Evolutionary conservation across 2,113 vertebrate species (phyloP), one percentile per base, ranked within the genome.

Genomic region (Corapipo altera): DNA sequence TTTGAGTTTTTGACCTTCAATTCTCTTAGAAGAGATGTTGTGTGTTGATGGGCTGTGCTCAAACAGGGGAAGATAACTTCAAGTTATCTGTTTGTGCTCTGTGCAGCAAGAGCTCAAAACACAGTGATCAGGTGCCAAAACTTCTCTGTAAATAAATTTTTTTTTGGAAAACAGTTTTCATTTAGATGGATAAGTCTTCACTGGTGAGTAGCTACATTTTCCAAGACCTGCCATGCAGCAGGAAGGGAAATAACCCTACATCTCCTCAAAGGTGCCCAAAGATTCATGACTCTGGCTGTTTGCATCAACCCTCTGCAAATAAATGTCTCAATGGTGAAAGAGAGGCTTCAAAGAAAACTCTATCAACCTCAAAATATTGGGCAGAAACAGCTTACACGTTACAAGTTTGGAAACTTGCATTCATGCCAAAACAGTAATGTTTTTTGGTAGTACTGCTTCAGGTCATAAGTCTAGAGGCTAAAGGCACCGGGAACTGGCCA

Each of bases 11-110:
- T n/a, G 20, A 27, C 64, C 30, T 85, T 80, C 18, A 9, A 33
- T 16, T 22, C 32, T 57, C n/a, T 54, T 39, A 33, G 46, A 10
- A 3, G 9, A 19, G 39, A 41, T 41, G 24, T 43, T 6, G 2
- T 1, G 0, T 32, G 23, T 41, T 17, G 26, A 33, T 39, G 32
- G 11, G 22, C 54, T 4, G 0, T 11, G 8, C 24, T 55, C 20
- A 8, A 11, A 8, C 8, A 28, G 32, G 22, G 49, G 26, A 39
- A 71, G 41, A 52, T 13, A 71, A 43, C 7, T 70, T 76, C 1
- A 16, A 8, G 22, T 30, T 14, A 8, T 26, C 35, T 33, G 55
- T 62, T 64, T 23, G 15, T 57, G n/a, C n/a, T 87, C 37, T 58
- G 9, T 37, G 8, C 37, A 65, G 22, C 23, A 26, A 39, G 23